phyloP scores from a whole-genome alignment of 1,140 invertebrate species.

The Contarinia nasturtii region DNA sequence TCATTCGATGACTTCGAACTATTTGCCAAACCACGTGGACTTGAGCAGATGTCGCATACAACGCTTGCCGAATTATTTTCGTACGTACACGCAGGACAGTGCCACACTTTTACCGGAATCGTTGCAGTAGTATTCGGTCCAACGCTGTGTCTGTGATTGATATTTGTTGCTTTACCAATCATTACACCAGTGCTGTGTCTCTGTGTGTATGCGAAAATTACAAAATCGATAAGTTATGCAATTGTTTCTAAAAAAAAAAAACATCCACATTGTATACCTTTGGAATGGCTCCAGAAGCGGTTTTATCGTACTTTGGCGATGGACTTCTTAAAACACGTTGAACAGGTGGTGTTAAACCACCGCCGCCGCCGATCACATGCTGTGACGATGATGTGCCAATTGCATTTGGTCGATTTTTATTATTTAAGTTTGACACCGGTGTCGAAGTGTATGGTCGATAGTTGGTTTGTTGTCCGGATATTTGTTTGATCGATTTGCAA shows the following conservation, averaged over 20 bases:
- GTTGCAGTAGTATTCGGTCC: neutral
- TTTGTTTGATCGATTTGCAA: conserved; percentile 35
- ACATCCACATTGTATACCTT: conserved; percentile 6
- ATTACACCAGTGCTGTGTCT: conserved; percentile 21
- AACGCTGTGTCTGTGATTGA: conserved; percentile 9
- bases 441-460: conserved; percentile 6
- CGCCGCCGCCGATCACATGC: neutral
- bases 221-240: no score
- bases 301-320: conserved; percentile 21
- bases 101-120: conserved; percentile 34
- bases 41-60: conserved; percentile 71
- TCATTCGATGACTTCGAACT: conserved; percentile 13
- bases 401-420: neutral
- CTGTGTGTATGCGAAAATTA: conserved; percentile 3
- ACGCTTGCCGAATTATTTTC: conserved; percentile 48
- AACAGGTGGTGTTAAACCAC: conserved; percentile 5
- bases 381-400: neutral
- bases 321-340: conserved; percentile 18
- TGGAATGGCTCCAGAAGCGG: conserved; percentile 14
- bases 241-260: neutral
- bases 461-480: conserved; percentile 5
- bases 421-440: neutral
- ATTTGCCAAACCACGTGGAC: conserved; percentile 26
- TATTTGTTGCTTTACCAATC: conserved; percentile 8
- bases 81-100: conserved; percentile 63